Conservation (phyloP, 1,140 invertebrate species). For the Bombus picipes region DNA sequence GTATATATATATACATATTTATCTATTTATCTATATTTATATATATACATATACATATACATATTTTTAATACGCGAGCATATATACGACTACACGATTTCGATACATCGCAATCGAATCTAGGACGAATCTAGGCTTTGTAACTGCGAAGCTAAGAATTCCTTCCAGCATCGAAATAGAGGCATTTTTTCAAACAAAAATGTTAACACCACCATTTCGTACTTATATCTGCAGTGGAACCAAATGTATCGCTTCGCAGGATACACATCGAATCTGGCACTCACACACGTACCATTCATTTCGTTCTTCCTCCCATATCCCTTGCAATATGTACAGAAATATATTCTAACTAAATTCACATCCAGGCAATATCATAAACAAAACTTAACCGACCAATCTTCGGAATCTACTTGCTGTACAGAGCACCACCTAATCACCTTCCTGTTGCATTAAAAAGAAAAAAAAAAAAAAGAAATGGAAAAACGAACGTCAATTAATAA, state of each 20-base stretch:
- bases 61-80: slow-evolving; percentile 61
- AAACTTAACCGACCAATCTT: slow-evolving; percentile 19
- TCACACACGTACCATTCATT: slow-evolving; percentile 46
- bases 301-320: slow-evolving; percentile 40
- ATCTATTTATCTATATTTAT: slow-evolving; percentile 28
- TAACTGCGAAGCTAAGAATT: slow-evolving; percentile 61
- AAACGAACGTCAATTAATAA: slow-evolving; percentile 16
- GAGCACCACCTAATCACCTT: slow-evolving; percentile 53
- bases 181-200: slow-evolving; percentile 4
- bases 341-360: slow-evolving; percentile 71
- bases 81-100: slow-evolving; percentile 59
- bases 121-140: slow-evolving; percentile 60
- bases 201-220: slow-evolving; percentile 11
- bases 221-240: slow-evolving; percentile 14
- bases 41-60: slow-evolving; percentile 51
- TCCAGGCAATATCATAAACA: slow-evolving; percentile 56
- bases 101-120: slow-evolving; percentile 57
- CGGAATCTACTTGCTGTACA: slow-evolving; percentile 53
- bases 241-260: slow-evolving; percentile 22
- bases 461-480: not conserved
- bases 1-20: slow-evolving; percentile 37
- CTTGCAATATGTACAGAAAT: slow-evolving; percentile 69
- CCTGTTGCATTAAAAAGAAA: not conserved
- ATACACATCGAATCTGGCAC: slow-evolving; percentile 57
- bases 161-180: slow-evolving; percentile 12